Evolutionary conservation across 2,888 invertebrate genomes (phyloP), one percentile per base, ranked within the genome.

Genomic region (Calliphora vomitoria): DNA sequence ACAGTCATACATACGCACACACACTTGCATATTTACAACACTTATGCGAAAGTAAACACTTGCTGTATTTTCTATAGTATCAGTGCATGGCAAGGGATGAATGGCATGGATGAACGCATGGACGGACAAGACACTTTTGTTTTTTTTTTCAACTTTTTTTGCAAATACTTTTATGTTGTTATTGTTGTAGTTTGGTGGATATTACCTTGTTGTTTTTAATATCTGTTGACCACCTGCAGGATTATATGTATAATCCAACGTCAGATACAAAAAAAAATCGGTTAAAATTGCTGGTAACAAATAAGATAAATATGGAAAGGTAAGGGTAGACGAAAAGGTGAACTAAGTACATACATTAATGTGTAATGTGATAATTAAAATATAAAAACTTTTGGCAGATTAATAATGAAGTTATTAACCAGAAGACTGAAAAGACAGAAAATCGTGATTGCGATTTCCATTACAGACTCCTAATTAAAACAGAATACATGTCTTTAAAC

Each of bases 211-310:
- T 75, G 47, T 75, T 84, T 35, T 81, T 71, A 81, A 60, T 81
- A 68, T 78, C 38, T 86, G 72, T 87, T 84, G 84, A 78, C 81
- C 87, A 87, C 78, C 87, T 87, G 84, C 81, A 84, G 66, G 74
- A 82, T 82, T 82, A 82, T 82, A 72, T 64, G 55, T 15, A 72
- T 47, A 81, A 41, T 68, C 41, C 53, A 47, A 47, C 53, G 38
- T 72, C 5, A 78, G n/a, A 25, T 25, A 25, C 25, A 25, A 11
- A 55, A 78, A 58, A 55, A 55, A 68, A 66, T 62, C 58, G 58
- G 10, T 20, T 18, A 15, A 55, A 79, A 38, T 80, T 20, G 38
- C 13, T 68, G 58, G 15, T 1, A 78, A 44, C 44, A 31, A 47
- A 18, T 13, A 44, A 74, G 13, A 58, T 20, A 25, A 44, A 25